Evolutionary conservation across 2,797 vertebrate species (phyloP), one percentile per base, ranked within the genome.

Genomic region (Garrulus glandarius): DNA sequence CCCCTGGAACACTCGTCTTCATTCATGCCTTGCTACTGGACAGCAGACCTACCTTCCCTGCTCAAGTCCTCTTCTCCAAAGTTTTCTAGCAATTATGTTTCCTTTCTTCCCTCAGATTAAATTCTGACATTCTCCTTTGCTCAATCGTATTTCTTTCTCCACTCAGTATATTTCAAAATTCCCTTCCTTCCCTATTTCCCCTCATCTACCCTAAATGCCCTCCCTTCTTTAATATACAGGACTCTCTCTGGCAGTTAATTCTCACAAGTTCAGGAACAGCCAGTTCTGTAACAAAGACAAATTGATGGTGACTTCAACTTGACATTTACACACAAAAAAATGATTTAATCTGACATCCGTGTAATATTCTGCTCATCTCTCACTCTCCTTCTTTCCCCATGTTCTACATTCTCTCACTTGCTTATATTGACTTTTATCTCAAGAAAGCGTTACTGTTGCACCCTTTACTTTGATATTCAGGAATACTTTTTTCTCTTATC

Each of bases 281-380:
- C 86, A 92, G 94, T 97, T 96, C 93, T 96, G 84, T 94, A 96
- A 96, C 87, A 92, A 93, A 96, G 95, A 92, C 92, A 96, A 97
- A 97, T 95, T 95, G 95, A 95, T 94, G 93, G 91, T 84, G 94
- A 96, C 96, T 97, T 92, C 90, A 89, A 94, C 94, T 96, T 95
- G 96, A 97, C 95, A 96, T 96, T 97, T 97, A 95, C 79, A 92
- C 84, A 94, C 80, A 97, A 95, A 95, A 97, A 97, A 94, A 68
- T 94, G 81, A 96, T 97, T 93, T 89, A 37, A 74, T 93, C 91
- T 93, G 91, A 96, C 79, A 59, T 95, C 92, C 95, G 84, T 95
- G 92, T 94, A 96, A 96, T 96, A 95, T 92, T 94, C 67, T 87
- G 84, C 91, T 96, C 94, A 87, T 96, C 93, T 94, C 82, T 94